A percentile compares a stretch with the other conserved stretches of the same genome.
Evolutionary conservation across 2,888 invertebrate genomes (phyloP).

Genomic region (Ametastegia equiseti): DNA sequence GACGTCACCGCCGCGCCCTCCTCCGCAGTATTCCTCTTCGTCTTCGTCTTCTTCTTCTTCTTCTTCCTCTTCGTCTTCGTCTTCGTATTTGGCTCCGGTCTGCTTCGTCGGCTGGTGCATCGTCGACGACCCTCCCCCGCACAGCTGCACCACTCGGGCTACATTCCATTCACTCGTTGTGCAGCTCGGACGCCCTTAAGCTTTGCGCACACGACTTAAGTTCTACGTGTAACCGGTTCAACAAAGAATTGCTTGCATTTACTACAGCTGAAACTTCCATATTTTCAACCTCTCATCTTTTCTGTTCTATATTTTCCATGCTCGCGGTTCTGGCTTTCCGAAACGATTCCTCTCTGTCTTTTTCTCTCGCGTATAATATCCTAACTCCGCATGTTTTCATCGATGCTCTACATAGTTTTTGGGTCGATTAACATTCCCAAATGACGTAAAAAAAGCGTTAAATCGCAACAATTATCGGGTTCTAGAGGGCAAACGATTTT

Average conservation of each 20-base stretch:
- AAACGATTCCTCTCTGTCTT: too few relatives aligned
- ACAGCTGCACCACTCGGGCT: slow-evolving; percentile 53
- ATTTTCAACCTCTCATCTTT: not conserved
- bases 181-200: slow-evolving; percentile 48
- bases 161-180: slow-evolving; percentile 52
- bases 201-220: slow-evolving; percentile 41
- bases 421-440: too few relatives aligned
- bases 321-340: not conserved
- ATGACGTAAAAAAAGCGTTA: too few relatives aligned
- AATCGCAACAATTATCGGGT: too few relatives aligned
- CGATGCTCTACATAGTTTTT: too few relatives aligned
- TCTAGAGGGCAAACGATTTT: too few relatives aligned
- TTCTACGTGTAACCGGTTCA: slow-evolving; percentile 2
- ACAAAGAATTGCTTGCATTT: slow-evolving; percentile 19
- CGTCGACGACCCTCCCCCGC: slow-evolving; percentile 50
- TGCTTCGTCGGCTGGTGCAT: slow-evolving; percentile 49
- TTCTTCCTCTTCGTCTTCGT: too few relatives aligned
- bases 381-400: too few relatives aligned
- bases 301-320: not conserved
- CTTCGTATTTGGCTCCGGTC: slow-evolving; percentile 49
- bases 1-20: slow-evolving; percentile 52
- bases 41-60: too few relatives aligned
- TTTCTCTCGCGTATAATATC: too few relatives aligned
- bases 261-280: not conserved
- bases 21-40: too few relatives aligned